A percentile compares a stretch with the other conserved stretches of the same genome.
Evolutionary conservation across 1,140 invertebrate species (phyloP).

Genomic region (Zaprionus camerounensis): DNA sequence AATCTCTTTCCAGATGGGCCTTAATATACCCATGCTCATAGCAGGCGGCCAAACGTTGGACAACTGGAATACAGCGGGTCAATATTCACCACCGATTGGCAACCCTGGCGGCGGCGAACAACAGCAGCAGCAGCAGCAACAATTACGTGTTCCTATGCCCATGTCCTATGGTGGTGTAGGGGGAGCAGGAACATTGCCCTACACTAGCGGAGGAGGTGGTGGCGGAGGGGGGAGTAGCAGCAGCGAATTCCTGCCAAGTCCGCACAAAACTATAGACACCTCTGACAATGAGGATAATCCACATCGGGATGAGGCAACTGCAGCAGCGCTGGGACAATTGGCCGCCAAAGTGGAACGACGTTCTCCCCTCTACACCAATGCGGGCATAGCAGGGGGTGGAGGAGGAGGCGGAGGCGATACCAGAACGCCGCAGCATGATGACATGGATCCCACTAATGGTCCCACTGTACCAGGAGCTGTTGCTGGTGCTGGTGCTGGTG

Average conservation of each 20-base stretch:
- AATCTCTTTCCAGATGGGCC: slow-evolving; percentile 71
- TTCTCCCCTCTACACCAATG: slow-evolving; percentile 45
- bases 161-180: slow-evolving; percentile 42
- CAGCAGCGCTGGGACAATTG: slow-evolving; percentile 59
- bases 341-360: slow-evolving; percentile 69
- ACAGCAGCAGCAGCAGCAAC: slow-evolving; percentile 45
- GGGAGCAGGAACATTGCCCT: slow-evolving; percentile 18
- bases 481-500: neutral
- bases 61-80: slow-evolving; percentile 74
- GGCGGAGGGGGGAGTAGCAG: slow-evolving; percentile 74
- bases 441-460: neutral
- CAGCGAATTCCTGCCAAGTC: slow-evolving; percentile 74
- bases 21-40: slow-evolving; percentile 81
- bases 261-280: slow-evolving; percentile 78
- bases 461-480: neutral
- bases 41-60: slow-evolving; percentile 73
- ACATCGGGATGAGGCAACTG: slow-evolving; percentile 67
- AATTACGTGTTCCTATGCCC: slow-evolving; percentile 62
- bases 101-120: slow-evolving; percentile 46
- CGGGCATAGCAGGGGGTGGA: slow-evolving; percentile 24
- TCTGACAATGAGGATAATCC: slow-evolving; percentile 78
- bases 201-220: slow-evolving; percentile 19
- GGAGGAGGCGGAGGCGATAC: slow-evolving; percentile 24
- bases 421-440: neutral
- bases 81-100: slow-evolving; percentile 76